A percentile compares a stretch with the other conserved stretches of the same genome.
Conservation (phyloP, 2,888 invertebrate genomes). For the Himalopsyche anomala region DNA sequence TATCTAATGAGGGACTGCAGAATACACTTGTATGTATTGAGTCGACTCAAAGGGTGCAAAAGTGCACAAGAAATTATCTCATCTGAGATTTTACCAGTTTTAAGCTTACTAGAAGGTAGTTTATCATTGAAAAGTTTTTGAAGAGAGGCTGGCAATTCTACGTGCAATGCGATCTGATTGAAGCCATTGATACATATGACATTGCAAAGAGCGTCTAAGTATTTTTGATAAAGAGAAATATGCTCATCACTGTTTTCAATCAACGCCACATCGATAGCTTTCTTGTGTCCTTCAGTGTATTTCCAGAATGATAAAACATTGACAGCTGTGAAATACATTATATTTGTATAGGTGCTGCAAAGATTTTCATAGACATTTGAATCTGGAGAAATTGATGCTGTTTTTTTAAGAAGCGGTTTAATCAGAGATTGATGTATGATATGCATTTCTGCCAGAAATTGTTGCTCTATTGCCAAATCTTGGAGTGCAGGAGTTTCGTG, state of each 20-base stretch:
- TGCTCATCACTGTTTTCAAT: slow-evolving; percentile 84
- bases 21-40: slow-evolving; percentile 80
- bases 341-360: slow-evolving; percentile 82
- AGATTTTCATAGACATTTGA: slow-evolving; percentile 80
- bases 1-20: slow-evolving; percentile 77
- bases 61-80: slow-evolving; percentile 79
- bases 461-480: slow-evolving; percentile 81
- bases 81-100: slow-evolving; percentile 77
- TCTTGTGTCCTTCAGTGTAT: slow-evolving; percentile 81
- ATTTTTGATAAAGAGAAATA: slow-evolving; percentile 83
- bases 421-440: slow-evolving; percentile 80
- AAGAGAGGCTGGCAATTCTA: slow-evolving; percentile 79
- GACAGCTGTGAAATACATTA: slow-evolving; percentile 82
- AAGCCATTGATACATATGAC: slow-evolving; percentile 85
- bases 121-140: slow-evolving; percentile 78
- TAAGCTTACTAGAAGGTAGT: slow-evolving; percentile 76
- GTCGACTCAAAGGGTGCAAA: slow-evolving; percentile 79
- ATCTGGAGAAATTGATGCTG: slow-evolving; percentile 76
- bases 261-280: slow-evolving; percentile 82
- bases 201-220: slow-evolving; percentile 84
- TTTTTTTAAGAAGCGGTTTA: slow-evolving; percentile 81
- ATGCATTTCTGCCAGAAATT: slow-evolving; percentile 83
- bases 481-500: slow-evolving; percentile 73
- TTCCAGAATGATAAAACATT: slow-evolving; percentile 83
- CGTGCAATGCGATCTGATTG: slow-evolving; percentile 79